These are phyloP conservation scores for Phortica variegata DNA, from an alignment of 1,140 invertebrate species.

Conservation along the genomic window DNA sequence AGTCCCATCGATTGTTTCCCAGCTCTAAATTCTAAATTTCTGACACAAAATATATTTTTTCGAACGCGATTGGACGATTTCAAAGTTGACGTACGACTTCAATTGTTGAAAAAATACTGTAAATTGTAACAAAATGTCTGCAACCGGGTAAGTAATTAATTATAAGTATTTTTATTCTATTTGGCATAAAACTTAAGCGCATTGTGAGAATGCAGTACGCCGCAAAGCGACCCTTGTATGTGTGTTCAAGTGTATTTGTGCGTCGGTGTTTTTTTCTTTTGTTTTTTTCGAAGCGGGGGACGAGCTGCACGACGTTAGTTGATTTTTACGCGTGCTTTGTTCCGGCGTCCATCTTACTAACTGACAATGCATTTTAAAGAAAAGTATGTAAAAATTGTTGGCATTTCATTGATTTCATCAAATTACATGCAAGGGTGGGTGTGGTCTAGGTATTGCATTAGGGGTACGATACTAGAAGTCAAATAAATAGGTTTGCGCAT, in stretches of 20 bases:
- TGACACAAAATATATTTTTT: slow-evolving; percentile 11
- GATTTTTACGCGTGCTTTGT: slow-evolving; percentile 51
- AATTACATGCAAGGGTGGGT: slow-evolving; percentile 16
- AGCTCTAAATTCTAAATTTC: not conserved
- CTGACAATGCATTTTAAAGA: not conserved
- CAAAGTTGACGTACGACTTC: not conserved
- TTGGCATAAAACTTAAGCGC: not conserved
- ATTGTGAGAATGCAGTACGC: too few species aligned
- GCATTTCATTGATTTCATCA: not conserved
- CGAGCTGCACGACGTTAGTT: too few species aligned
- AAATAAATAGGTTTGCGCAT: slow-evolving; percentile 7
- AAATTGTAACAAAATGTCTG: slow-evolving; percentile 29
- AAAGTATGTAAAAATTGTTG: slow-evolving; percentile 2
- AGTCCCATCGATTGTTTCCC: too few species aligned
- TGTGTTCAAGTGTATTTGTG: slow-evolving; percentile 34
- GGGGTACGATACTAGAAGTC: slow-evolving; percentile 7
- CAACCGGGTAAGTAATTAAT: slow-evolving; percentile 32
- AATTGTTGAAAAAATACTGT: not conserved
- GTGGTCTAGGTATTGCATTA: slow-evolving; percentile 38
- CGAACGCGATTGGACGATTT: slow-evolving; percentile 2
- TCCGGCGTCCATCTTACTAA: not conserved
- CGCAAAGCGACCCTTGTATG: not conserved
- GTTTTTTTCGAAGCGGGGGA: slow-evolving; percentile 14
- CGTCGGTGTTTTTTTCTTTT: slow-evolving; percentile 35
- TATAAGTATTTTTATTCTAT: not conserved